Evolutionary conservation across 2,113 vertebrate genomes (phyloP).

Genomic region (Hemicordylus capensis): DNA sequence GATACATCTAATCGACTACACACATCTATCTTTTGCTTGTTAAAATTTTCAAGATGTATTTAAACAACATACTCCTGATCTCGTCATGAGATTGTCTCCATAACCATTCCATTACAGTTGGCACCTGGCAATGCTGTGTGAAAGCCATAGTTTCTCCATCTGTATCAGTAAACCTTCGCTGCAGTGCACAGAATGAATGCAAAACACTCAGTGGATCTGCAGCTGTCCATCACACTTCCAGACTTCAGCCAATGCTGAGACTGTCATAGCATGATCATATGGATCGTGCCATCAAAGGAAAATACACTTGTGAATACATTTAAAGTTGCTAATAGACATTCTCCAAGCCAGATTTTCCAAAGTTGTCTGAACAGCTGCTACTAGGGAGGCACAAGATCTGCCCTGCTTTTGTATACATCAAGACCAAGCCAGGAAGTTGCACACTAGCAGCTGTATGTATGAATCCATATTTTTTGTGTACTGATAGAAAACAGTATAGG

Average conservation of each 20-base stretch:
- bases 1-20: constrained; percentile 7
- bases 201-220: not conserved
- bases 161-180: not conserved
- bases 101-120: not conserved
- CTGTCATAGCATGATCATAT: not conserved
- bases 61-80: not conserved
- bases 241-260: not conserved
- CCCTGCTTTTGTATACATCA: not conserved
- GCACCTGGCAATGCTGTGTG: not conserved
- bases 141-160: not conserved
- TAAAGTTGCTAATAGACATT: not conserved
- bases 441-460: not conserved
- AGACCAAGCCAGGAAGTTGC: not conserved
- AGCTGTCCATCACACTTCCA: not conserved
- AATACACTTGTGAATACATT: not conserved
- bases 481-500: not conserved
- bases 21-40: not conserved
- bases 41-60: not conserved
- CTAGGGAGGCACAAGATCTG: not conserved
- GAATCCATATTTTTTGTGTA: not conserved
- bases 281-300: not conserved
- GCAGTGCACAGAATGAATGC: not conserved
- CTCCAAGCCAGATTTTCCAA: not conserved
- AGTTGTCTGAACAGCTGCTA: not conserved
- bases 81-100: not conserved